Evolutionary conservation across 2,113 vertebrate species (phyloP).

Genomic region (Ellobius talpinus): DNA sequence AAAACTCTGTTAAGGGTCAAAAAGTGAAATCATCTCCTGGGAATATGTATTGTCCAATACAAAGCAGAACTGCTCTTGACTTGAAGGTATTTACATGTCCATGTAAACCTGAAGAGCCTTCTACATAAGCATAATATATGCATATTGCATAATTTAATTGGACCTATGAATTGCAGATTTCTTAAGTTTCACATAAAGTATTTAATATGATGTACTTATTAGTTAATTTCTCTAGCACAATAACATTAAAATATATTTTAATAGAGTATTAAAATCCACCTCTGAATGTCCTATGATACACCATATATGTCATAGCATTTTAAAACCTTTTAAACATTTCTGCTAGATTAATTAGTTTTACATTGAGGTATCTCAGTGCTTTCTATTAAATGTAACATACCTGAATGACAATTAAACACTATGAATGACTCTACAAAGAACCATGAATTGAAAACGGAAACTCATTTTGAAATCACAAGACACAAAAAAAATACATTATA

Average conservation of each 20-base stretch:
- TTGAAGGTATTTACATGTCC: background rate
- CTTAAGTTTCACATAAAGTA: slow-evolving; percentile 84
- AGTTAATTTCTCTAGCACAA: slow-evolving; percentile 86
- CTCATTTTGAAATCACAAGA: slow-evolving; percentile 80
- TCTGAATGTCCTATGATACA: slow-evolving; percentile 86
- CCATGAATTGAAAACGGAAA: slow-evolving; percentile 81
- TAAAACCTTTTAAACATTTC: slow-evolving; percentile 90
- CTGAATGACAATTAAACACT: slow-evolving; percentile 89
- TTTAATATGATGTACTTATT: slow-evolving; percentile 86
- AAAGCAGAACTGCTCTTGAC: slow-evolving; percentile 71
- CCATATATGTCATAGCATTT: slow-evolving; percentile 88
- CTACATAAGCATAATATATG: slow-evolving; percentile 56
- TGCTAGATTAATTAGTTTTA: slow-evolving; percentile 90
- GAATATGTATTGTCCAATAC: slow-evolving; percentile 76
- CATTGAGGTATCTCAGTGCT: slow-evolving; percentile 86
- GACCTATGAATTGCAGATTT: slow-evolving; percentile 80
- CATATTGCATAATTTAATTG: slow-evolving; percentile 76
- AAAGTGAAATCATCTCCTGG: slow-evolving; percentile 69
- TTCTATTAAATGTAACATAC: slow-evolving; percentile 88
- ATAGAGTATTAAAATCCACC: slow-evolving; percentile 87
- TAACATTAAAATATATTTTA: slow-evolving; percentile 89
- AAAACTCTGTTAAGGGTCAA: slow-evolving; percentile 81
- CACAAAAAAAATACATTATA: slow-evolving; percentile 73
- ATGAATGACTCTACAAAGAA: slow-evolving; percentile 82
- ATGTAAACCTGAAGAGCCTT: slow-evolving; percentile 28